Base-by-base conservation (phyloP, 2,797 vertebrate species). In the Fringilla coelebs region DNA sequence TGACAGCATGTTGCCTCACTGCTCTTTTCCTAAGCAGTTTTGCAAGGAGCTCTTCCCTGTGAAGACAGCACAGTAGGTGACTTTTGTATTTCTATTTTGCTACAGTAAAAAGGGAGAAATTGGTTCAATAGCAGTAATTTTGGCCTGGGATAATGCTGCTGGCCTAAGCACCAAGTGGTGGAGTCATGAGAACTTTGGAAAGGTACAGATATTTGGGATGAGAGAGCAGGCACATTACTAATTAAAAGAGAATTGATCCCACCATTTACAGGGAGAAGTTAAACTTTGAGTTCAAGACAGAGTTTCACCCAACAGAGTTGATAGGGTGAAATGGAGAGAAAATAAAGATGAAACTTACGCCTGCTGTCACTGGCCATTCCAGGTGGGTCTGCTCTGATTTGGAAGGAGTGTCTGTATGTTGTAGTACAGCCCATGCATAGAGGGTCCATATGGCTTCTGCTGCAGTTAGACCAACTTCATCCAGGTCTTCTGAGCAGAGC, bases 161-260 rank as follows among this genome's bases (percentile, higher is more conserved):
- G 88, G 58, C 49, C 43, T 62, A 52, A 84, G 66, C 48, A 73
- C 15, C 60, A 19, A 31, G 31, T 11, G 4, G 12, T 78, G 25
- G 51, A 68, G 31, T 72, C 18, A 1, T 49, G 46, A 34, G 46
- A 54, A 29, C 2, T 0, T 34, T 77, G 36, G 32, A 78, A 73
- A 71, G 32, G 45, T 49, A 17, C 9, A 21, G 49, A 16, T 79
- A 45, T 11, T 65, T 51, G 13, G 31, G 49, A 54, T 1, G 9
- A 83, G 66, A 29, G 15, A 78, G 26, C 49, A 63, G 40, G 7
- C 1, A 0, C 2, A 0, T 78, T 55, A 24, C 16, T 68, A 40
- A 54, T 22, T 14, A 17, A 29, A 38, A 54, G 54, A 84, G 32
- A 66, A 62, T 89, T 68, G 43, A 85, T 66, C 48, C 58, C 49